phyloP scores from a whole-genome alignment of 2,888 invertebrate species.

The Aspidiotus destructor region DNA sequence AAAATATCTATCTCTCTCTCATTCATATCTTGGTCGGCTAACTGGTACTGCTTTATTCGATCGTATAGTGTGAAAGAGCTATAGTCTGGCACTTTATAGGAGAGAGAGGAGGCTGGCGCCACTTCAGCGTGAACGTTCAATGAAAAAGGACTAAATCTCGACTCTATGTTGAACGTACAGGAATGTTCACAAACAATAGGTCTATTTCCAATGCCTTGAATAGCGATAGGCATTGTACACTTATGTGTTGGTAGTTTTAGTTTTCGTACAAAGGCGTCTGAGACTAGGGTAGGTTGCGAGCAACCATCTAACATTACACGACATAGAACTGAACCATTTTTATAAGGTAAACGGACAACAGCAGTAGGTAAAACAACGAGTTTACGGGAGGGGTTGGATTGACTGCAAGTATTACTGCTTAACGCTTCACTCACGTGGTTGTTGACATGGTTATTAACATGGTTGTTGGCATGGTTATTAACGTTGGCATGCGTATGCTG shows the following conservation, averaged over 20 bases:
- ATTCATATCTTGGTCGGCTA: not conserved
- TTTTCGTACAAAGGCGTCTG: not conserved
- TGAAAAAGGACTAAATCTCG: not conserved
- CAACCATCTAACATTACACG: not conserved
- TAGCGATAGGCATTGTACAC: not conserved
- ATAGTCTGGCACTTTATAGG: not conserved
- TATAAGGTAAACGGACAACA: not conserved
- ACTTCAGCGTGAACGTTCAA: not conserved
- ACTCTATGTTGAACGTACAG: not conserved
- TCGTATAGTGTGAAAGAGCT: not conserved
- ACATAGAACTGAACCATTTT: not conserved
- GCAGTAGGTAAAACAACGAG: not conserved
- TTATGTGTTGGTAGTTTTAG: not conserved
- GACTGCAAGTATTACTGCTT: not conserved
- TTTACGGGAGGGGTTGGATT: too few relatives aligned
- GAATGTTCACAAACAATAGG: not conserved
- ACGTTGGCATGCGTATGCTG: too few relatives aligned
- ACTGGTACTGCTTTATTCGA: not conserved
- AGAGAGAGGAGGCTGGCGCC: not conserved
- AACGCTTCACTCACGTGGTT: too few relatives aligned
- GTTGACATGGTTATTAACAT: too few relatives aligned
- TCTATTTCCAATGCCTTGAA: not conserved
- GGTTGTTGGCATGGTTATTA: too few relatives aligned
- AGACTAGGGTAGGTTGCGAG: not conserved
- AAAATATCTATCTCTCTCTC: not conserved